phyloP scores from a whole-genome alignment of 1,140 invertebrate genomes.

The Brachionus calyciflorus region DNA sequence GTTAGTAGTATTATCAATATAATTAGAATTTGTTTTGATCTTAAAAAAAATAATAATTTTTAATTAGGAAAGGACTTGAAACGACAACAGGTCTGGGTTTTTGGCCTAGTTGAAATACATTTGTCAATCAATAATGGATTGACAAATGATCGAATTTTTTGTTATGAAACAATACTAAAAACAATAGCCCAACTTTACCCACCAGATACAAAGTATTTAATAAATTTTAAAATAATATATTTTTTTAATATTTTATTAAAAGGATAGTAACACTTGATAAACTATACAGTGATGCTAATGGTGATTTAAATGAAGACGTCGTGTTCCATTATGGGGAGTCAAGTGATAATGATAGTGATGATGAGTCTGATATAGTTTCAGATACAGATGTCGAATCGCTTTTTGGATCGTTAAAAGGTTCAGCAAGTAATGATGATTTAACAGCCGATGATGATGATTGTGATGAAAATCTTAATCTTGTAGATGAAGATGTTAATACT shows the following conservation, averaged over 20 bases:
- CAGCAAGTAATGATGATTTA: neutral
- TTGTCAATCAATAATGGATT: neutral
- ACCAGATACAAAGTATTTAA: neutral
- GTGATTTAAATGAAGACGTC: neutral
- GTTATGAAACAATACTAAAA: neutral
- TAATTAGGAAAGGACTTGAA: slow-evolving; percentile 5
- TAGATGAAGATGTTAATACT: neutral
- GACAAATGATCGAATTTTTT: slow-evolving; percentile 7
- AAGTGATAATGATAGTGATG: neutral
- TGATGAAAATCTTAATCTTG: neutral
- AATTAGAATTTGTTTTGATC: neutral
- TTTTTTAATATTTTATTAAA: neutral
- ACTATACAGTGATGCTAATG: neutral
- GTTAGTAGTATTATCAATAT: too few species aligned
- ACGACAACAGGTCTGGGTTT: neutral
- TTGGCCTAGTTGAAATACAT: neutral
- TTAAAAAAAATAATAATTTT: slow-evolving; percentile 6
- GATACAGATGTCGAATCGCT: neutral
- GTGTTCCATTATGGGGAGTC: neutral
- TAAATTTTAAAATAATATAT: too few species aligned
- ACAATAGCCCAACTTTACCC: neutral
- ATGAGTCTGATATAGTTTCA: neutral
- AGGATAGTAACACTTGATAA: neutral
- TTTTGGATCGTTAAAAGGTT: neutral
- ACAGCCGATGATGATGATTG: neutral